A percentile compares a stretch with the other conserved stretches of the same genome.
Conservation (phyloP, 2,888 invertebrate genomes). For the Dicranocentrus wangi region DNA sequence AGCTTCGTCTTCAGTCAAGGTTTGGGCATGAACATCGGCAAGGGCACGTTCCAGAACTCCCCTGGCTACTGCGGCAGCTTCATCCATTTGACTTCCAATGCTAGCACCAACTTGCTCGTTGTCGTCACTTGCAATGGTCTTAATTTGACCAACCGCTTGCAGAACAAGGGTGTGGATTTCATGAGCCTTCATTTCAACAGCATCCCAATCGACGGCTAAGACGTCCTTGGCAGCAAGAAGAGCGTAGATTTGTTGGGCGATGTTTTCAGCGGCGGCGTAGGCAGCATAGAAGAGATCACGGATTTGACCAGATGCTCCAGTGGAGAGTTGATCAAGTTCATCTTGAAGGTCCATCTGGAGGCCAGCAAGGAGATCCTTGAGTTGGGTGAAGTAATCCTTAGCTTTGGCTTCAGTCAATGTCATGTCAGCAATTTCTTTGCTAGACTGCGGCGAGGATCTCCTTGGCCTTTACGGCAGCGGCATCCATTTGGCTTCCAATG, state of each 20-base stretch:
- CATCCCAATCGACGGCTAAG: slow-evolving; percentile 17
- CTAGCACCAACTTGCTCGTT: slow-evolving; percentile 14
- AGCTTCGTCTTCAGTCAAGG: slow-evolving; percentile 25
- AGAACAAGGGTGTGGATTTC: background rate
- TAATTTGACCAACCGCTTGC: background rate
- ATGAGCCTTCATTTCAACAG: slow-evolving; percentile 11
- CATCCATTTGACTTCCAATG: slow-evolving; percentile 18
- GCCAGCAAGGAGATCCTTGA: slow-evolving; percentile 17
- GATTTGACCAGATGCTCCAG: slow-evolving; percentile 15
- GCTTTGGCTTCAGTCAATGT: background rate
- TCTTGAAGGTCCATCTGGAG: background rate
- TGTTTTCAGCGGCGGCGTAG: background rate
- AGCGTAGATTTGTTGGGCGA: slow-evolving; percentile 1
- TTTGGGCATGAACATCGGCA: background rate
- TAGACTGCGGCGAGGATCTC: background rate
- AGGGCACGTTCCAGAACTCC: background rate
- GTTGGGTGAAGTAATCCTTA: background rate
- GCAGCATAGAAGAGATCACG: slow-evolving; percentile 1
- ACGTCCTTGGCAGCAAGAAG: background rate
- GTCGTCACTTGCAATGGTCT: slow-evolving; percentile 17
- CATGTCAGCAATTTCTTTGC: background rate
- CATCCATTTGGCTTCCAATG: slow-evolving; percentile 19
- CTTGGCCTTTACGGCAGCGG: slow-evolving; percentile 18
- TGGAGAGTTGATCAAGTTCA: slow-evolving; percentile 10
- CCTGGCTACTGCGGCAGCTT: slow-evolving; percentile 12